These are phyloP conservation scores for Lophotriccus pileatus DNA, from an alignment of 2,797 vertebrate genomes.

Conservation along the genomic window DNA sequence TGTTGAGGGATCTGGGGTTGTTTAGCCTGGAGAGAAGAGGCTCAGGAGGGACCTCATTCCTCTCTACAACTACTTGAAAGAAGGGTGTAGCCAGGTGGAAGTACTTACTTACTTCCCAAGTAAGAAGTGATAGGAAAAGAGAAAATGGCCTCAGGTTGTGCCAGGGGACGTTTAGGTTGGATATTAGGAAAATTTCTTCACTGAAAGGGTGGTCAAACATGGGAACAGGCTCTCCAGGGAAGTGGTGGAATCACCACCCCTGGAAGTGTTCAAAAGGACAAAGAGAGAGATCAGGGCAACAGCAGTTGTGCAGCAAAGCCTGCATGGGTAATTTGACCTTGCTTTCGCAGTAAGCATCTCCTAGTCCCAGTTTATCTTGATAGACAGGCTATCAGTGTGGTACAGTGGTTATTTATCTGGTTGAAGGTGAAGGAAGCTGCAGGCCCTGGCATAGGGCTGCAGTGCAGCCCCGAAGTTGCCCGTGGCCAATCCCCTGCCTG, in stretches of 20 bases:
- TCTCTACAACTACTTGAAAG: neutral
- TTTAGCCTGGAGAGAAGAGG: neutral
- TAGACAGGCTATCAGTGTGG: neutral
- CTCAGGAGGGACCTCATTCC: neutral
- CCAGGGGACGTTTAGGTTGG: neutral
- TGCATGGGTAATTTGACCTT: rapidly evolving
- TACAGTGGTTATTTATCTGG: neutral
- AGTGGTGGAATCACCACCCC: neutral
- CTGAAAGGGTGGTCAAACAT: neutral
- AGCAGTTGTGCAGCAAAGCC: neutral
- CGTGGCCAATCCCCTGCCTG: neutral
- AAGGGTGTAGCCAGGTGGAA: neutral
- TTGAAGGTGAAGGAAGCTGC: neutral
- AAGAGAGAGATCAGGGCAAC: neutral
- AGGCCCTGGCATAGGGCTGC: neutral
- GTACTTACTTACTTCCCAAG: neutral
- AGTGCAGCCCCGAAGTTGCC: neutral
- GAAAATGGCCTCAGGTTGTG: neutral
- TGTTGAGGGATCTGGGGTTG: neutral
- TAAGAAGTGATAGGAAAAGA: neutral
- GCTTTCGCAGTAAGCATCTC: neutral
- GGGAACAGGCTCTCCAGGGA: neutral
- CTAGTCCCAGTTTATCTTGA: neutral
- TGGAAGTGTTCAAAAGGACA: neutral
- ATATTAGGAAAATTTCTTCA: neutral